Conservation (phyloP, 2,888 invertebrate genomes). For the Bembecia ichneumoniformis region DNA sequence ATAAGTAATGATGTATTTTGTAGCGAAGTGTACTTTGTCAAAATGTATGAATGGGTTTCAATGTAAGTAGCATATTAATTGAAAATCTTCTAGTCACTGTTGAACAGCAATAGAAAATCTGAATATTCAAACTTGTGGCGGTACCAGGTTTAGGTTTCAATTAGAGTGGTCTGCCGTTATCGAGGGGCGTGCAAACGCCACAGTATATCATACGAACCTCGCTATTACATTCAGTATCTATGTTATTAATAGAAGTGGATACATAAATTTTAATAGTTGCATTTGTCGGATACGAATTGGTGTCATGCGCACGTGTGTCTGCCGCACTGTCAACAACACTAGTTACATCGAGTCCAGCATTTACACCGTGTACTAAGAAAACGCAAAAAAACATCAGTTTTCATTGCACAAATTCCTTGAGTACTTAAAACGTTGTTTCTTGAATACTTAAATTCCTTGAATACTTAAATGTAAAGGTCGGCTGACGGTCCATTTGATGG, state of each 20-base stretch:
- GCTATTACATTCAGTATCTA: slow-evolving; percentile 32
- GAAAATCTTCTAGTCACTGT: slow-evolving; percentile 13
- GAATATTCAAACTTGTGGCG: slow-evolving; percentile 17
- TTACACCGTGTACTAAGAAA: neutral
- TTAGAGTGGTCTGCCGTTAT: slow-evolving; percentile 22
- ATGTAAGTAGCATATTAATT: slow-evolving; percentile 23
- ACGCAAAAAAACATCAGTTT: too few species aligned
- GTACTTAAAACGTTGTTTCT: too few species aligned
- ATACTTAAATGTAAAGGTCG: too few species aligned
- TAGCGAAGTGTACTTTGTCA: too few species aligned
- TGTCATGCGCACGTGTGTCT: slow-evolving; percentile 32
- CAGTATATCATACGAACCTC: slow-evolving; percentile 35
- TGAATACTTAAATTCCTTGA: too few species aligned
- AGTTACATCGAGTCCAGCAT: neutral
- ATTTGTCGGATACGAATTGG: slow-evolving; percentile 40
- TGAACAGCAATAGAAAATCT: slow-evolving; percentile 33
- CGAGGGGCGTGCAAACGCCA: slow-evolving; percentile 26
- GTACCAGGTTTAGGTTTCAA: slow-evolving; percentile 29
- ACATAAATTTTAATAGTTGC: slow-evolving; percentile 40
- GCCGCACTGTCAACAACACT: neutral
- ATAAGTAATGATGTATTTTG: too few species aligned
- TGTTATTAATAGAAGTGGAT: slow-evolving; percentile 44
- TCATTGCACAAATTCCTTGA: too few species aligned
- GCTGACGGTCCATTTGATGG: too few species aligned
- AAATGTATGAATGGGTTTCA: slow-evolving; percentile 18